A percentile compares a stretch with the other conserved stretches of the same genome.
Conservation (phyloP, 1,140 invertebrate species). For the Orius insidiosus region DNA sequence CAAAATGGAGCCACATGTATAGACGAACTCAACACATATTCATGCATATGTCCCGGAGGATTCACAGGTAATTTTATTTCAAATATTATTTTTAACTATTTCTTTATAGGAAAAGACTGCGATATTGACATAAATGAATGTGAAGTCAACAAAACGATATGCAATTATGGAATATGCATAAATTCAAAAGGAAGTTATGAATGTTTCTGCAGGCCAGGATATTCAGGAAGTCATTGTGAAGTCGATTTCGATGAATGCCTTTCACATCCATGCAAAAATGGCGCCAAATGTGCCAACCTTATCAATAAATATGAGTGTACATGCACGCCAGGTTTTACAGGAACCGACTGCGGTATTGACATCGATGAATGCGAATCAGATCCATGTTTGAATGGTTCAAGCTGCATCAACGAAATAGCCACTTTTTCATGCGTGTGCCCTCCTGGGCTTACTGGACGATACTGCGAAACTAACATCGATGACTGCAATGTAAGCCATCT, state of each 20-base stretch:
- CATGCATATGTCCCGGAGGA: conserved; percentile 54
- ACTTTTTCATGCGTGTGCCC: conserved; percentile 36
- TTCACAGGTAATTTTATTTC: too few relatives aligned
- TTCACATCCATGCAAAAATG: conserved; percentile 72
- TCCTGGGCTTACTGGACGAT: conserved; percentile 50
- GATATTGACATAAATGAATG: conserved; percentile 68
- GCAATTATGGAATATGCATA: conserved; percentile 66
- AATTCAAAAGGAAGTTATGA: conserved; percentile 60
- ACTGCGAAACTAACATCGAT: conserved; percentile 71
- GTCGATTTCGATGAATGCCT: conserved; percentile 76
- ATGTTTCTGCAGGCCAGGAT: conserved; percentile 73
- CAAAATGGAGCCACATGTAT: conserved; percentile 34
- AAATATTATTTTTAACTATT: too few relatives aligned
- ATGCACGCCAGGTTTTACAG: conserved; percentile 65
- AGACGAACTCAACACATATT: conserved; percentile 51
- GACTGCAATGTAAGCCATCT: conserved; percentile 49
- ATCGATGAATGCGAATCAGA: conserved; percentile 73
- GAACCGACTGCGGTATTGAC: conserved; percentile 56
- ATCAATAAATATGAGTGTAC: conserved; percentile 72
- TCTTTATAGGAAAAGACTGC: conserved; percentile 46
- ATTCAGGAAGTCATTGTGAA: conserved; percentile 63
- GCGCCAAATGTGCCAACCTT: conserved; percentile 68
- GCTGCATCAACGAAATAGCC: conserved; percentile 28
- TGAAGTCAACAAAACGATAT: conserved; percentile 34
- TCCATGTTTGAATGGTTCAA: conserved; percentile 35